A percentile compares a stretch with the other conserved stretches of the same genome.
Conservation (phyloP, 2,888 invertebrate species). For the Dyspetes luteomarginatus region DNA sequence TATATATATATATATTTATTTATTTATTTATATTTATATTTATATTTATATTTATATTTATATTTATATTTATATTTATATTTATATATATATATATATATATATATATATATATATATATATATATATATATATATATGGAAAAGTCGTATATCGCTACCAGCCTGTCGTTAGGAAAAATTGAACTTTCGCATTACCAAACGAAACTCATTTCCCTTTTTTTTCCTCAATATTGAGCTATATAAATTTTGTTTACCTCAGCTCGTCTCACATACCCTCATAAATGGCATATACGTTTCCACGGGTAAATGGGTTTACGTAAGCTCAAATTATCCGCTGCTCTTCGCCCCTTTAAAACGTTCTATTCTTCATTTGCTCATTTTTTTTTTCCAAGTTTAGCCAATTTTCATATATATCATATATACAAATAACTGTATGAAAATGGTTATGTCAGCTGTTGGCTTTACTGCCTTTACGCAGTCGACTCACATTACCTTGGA, state of each 20-base stretch:
- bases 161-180: not conserved
- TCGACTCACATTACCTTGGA: slow-evolving; percentile 11
- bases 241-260: not conserved
- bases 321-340: not conserved
- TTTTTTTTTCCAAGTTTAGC: not conserved
- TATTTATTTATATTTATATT: no score
- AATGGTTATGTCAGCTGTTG: slow-evolving; percentile 11
- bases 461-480: slow-evolving; percentile 38
- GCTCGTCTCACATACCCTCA: not conserved
- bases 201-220: not conserved
- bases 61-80: no score
- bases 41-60: no score
- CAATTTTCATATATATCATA: slow-evolving; percentile 8
- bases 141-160: no score
- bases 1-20: no score
- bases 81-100: no score
- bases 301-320: slow-evolving; percentile 3
- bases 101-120: no score
- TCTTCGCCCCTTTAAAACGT: slow-evolving; percentile 21
- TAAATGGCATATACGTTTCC: slow-evolving; percentile 19
- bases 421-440: slow-evolving; percentile 12
- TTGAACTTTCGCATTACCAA: not conserved
- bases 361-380: not conserved
- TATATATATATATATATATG: not conserved
- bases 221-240: not conserved